Conservation (phyloP, 2,888 invertebrate genomes). For the Noctua comes region DNA sequence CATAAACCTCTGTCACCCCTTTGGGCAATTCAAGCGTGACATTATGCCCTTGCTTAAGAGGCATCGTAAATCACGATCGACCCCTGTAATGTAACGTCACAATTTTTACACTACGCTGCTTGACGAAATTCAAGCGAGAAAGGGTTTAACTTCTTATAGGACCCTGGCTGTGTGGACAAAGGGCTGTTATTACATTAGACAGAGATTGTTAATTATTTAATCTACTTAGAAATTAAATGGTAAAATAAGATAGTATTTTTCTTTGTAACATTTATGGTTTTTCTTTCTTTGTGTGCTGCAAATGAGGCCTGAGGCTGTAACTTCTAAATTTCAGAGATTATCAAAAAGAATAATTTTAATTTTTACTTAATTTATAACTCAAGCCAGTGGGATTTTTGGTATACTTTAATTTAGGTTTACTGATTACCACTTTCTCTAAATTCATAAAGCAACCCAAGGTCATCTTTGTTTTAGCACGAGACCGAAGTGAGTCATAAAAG, state of each 20-base stretch:
- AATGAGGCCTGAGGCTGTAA: not conserved
- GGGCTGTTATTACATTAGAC: slow-evolving; percentile 15
- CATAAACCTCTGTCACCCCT: not conserved
- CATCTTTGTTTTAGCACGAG: not conserved
- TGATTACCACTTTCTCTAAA: not conserved
- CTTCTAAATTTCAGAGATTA: not conserved
- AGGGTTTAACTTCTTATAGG: not conserved
- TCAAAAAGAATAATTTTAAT: not conserved
- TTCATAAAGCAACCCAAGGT: not conserved
- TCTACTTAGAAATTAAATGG: not conserved
- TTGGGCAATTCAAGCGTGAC: not conserved
- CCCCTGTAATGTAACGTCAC: slow-evolving; percentile 50
- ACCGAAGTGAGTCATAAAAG: not conserved
- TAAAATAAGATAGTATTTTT: not conserved
- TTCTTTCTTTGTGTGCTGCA: not conserved
- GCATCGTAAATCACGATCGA: slow-evolving; percentile 63
- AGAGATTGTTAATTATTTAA: not conserved
- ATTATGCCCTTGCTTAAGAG: slow-evolving; percentile 24
- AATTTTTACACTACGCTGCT: slow-evolving; percentile 41
- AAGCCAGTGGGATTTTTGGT: not conserved
- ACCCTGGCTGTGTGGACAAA: not conserved
- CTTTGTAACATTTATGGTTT: not conserved
- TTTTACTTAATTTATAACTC: not conserved
- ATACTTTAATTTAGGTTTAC: not conserved
- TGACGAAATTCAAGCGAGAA: slow-evolving; percentile 5